Evolutionary conservation across 1,140 invertebrate genomes (phyloP).

Genomic region (Thaumetopoea pityocampa): DNA sequence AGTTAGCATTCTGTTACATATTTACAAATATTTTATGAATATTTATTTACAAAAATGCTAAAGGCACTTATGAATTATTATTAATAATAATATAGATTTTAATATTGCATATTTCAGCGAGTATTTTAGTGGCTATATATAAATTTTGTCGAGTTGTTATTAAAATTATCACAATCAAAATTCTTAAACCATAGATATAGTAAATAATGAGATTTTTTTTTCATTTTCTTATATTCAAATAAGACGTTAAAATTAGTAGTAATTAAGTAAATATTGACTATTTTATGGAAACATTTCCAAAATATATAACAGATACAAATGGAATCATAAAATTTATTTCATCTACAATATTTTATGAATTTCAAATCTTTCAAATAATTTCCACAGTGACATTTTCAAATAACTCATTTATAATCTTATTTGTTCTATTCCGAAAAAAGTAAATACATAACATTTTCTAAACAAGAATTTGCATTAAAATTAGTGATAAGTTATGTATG

Average conservation of each 20-base stretch:
- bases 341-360: not conserved
- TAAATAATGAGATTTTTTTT: conserved; percentile 2
- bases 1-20: conserved; percentile 22
- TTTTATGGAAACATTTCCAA: conserved; percentile 7
- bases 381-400: not conserved
- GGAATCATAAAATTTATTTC: not conserved
- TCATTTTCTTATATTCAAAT: not conserved
- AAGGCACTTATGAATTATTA: conserved; percentile 37
- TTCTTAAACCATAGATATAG: conserved; percentile 8
- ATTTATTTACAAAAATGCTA: conserved; percentile 43
- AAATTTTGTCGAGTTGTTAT: conserved; percentile 6
- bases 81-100: conserved; percentile 1
- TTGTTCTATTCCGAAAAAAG: no score
- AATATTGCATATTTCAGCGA: conserved; percentile 25
- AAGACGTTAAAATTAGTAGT: not conserved
- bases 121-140: conserved; percentile 15
- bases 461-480: no score
- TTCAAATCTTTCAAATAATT: not conserved
- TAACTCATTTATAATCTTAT: not conserved
- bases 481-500: no score
- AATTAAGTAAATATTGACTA: conserved; percentile 13
- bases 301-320: conserved; percentile 2
- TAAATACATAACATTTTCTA: no score
- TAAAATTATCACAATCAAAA: conserved; percentile 14
- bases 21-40: conserved; percentile 33